A percentile compares a stretch with the other conserved stretches of the same genome.
phyloP scores from a whole-genome alignment of 2,888 invertebrate species.

The Octodonta nipae region DNA sequence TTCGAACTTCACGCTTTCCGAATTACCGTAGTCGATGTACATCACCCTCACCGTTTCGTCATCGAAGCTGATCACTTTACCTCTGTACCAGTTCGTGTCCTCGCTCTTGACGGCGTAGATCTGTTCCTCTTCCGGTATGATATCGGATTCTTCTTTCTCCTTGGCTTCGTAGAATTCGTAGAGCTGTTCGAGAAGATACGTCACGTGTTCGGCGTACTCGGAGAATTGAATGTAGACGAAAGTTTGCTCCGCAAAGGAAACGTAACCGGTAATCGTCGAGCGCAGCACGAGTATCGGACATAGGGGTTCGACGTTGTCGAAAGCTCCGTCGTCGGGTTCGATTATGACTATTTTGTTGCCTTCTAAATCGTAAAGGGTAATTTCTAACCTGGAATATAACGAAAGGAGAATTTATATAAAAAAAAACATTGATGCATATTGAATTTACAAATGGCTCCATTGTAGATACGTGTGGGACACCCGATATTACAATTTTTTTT shows the following conservation, averaged over 20 bases:
- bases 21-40: conserved; percentile 60
- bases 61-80: conserved; percentile 38
- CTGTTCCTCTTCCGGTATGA: conserved; percentile 38
- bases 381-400: conserved; percentile 46
- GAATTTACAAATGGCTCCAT: no score
- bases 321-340: conserved; percentile 42
- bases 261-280: conserved; percentile 44
- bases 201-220: conserved; percentile 37
- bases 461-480: no score
- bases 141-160: conserved; percentile 30
- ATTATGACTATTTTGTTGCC: conserved; percentile 41
- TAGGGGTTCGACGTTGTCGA: conserved; percentile 37
- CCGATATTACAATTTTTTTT: no score
- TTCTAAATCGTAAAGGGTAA: conserved; percentile 47
- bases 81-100: conserved; percentile 62
- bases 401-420: no score
- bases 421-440: no score
- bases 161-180: conserved; percentile 43
- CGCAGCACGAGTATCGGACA: conserved; percentile 51
- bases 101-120: conserved; percentile 44
- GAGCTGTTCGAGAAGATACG: conserved; percentile 39
- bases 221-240: conserved; percentile 51
- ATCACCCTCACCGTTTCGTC: conserved; percentile 40
- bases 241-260: conserved; percentile 45
- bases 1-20: conserved; percentile 39